Conservation (phyloP, 2,888 invertebrate species). For the Rhabditoides inermis region DNA sequence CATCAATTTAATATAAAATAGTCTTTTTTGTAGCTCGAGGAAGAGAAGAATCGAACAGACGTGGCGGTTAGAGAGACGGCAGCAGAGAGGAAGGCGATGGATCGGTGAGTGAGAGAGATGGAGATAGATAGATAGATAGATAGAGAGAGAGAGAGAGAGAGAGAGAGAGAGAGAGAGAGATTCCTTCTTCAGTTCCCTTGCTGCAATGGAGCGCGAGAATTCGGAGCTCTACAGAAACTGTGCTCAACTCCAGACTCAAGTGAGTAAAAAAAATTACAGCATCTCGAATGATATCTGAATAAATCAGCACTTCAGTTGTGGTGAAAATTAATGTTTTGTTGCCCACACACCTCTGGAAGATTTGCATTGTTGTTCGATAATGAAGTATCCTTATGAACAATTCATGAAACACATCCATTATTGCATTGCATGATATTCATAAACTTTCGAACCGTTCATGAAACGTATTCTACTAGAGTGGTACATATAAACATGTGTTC, state of each 20-base stretch:
- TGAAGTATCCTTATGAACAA: too few relatives aligned
- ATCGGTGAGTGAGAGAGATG: conserved; percentile 32
- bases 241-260: conserved; percentile 34
- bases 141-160: conserved; percentile 35
- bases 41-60: conserved; percentile 33
- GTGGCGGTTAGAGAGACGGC: conserved; percentile 31
- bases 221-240: conserved; percentile 39
- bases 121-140: conserved; percentile 34
- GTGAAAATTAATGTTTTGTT: too few relatives aligned
- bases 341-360: too few relatives aligned
- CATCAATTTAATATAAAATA: too few relatives aligned
- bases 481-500: neutral
- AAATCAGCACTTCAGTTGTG: too few relatives aligned
- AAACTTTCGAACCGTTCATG: too few relatives aligned
- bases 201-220: conserved; percentile 43
- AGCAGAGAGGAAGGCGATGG: conserved; percentile 35
- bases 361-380: too few relatives aligned
- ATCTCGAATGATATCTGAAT: too few relatives aligned
- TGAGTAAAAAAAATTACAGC: too few relatives aligned
- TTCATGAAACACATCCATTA: too few relatives aligned
- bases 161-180: conserved; percentile 34
- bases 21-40: conserved; percentile 31
- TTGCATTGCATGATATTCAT: too few relatives aligned
- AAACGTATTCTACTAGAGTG: too few relatives aligned
- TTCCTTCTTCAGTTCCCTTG: conserved; percentile 39